These are phyloP conservation scores for Phengaris alcon DNA, from an alignment of 2,888 invertebrate genomes.

Conservation along the genomic window DNA sequence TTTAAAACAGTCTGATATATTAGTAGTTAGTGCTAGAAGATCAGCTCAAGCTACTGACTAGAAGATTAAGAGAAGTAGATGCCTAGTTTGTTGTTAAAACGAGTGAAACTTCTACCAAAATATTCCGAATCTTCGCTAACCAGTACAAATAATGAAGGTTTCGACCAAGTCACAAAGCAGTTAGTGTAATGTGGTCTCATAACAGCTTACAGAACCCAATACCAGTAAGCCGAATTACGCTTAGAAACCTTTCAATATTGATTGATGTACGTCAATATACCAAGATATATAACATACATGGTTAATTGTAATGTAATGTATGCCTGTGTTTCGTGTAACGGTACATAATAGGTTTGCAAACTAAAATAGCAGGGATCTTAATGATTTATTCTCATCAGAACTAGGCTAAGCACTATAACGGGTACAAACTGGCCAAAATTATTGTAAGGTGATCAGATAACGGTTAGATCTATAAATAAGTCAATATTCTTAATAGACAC, in stretches of 20 bases:
- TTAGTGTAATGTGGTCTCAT: not conserved
- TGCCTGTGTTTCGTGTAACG: slow-evolving; percentile 28
- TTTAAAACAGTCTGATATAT: too few species aligned
- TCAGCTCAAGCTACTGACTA: too few species aligned
- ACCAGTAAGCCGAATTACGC: not conserved
- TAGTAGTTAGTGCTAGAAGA: too few species aligned
- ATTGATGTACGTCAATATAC: slow-evolving; percentile 12
- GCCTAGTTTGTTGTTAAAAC: too few species aligned
- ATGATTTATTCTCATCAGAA: slow-evolving; percentile 7
- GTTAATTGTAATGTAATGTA: slow-evolving; percentile 1
- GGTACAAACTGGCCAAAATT: slow-evolving; percentile 1
- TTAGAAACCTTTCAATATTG: not conserved
- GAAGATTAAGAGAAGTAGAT: too few species aligned
- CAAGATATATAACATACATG: slow-evolving; percentile 28
- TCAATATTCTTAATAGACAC: too few species aligned
- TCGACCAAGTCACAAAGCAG: too few species aligned
- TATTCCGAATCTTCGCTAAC: too few species aligned
- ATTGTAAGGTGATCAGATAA: not conserved
- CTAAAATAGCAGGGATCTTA: not conserved
- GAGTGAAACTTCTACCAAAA: too few species aligned
- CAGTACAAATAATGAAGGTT: too few species aligned
- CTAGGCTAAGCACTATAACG: slow-evolving; percentile 23
- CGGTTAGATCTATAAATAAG: not conserved
- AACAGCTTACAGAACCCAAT: not conserved
- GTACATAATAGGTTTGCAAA: slow-evolving; percentile 17